Base-by-base conservation (phyloP, 2,888 invertebrate species). In the Drosophila fulvimacula region DNA sequence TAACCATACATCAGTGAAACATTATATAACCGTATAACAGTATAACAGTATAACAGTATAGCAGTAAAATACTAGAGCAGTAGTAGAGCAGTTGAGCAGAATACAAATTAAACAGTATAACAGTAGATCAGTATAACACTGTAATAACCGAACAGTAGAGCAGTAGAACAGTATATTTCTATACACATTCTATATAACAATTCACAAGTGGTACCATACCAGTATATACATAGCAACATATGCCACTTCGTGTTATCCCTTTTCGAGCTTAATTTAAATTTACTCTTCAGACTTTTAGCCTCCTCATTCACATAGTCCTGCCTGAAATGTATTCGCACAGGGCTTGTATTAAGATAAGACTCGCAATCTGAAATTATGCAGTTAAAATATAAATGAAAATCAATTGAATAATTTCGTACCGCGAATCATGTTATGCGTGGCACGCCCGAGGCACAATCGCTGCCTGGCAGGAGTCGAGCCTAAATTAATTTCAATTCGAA, bases 401-500 rank as follows among this genome's bases (percentile, higher is more conserved):
- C 36, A 48, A 48, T 51, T 36, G 51, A 51, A 36, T 24, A 36
- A 51, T 51, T 51, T 21, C 21, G n/a, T n/a, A 10, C 36, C 2
- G 51, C n/a, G 51, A 51, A n/a, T 36, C 51, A 21, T 36, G 51
- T 51, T 10, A 51, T 24, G 24, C 21, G 32, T 36, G 36, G 19
- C 51, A 36, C 51, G 19, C 51, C 36, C 51, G 32, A 2, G 51
- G 51, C 36, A 10, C 10, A 21, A 19, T 34, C 10, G 36, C 36
- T n/a, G 36, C 21, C 36, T 10, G 36, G 51, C 51, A 21, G 51
- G 51, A 51, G 36, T 36, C 51, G 36, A 38, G 52, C 52, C 38
- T 38, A 52, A 52, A 52, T 52, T 52, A 52, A 52, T 52, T 52
- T 52, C 0, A 38, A 27, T 52, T 38, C 17, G 52, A 19, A 57